A percentile compares a stretch with the other conserved stretches of the same genome.
Conservation (phyloP, 1,140 invertebrate genomes). For the Hycleus phaleratus region DNA sequence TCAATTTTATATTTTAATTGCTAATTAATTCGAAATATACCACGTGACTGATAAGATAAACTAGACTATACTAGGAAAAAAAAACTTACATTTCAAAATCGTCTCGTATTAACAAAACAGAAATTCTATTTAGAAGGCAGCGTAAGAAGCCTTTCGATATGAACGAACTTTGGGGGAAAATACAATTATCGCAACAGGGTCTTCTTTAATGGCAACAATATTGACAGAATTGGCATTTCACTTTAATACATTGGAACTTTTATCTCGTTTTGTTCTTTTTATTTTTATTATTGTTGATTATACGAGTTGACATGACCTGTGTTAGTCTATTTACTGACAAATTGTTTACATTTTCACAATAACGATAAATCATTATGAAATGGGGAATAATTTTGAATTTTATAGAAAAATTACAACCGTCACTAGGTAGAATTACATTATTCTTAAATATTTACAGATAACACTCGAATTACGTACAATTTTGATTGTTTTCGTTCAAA, state of each 20-base stretch:
- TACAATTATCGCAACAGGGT: constrained; percentile 9
- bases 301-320: constrained; percentile 10
- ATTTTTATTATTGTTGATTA: too few species aligned
- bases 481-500: too few species aligned
- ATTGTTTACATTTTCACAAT: background rate
- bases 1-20: background rate
- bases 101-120: too few species aligned
- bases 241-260: background rate
- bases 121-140: background rate
- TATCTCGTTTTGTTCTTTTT: too few species aligned
- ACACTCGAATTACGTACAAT: too few species aligned
- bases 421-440: background rate
- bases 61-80: too few species aligned
- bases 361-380: background rate
- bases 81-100: too few species aligned
- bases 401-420: background rate
- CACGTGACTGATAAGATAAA: background rate
- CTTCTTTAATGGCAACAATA: constrained; percentile 7
- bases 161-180: constrained; percentile 1
- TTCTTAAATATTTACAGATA: too few species aligned
- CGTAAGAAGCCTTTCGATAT: constrained; percentile 5
- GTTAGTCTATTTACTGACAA: background rate
- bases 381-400: background rate
- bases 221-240: constrained; percentile 11
- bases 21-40: background rate